These are phyloP conservation scores for Holacanthella duospinosa DNA, from an alignment of 2,888 invertebrate genomes.

Conservation along the genomic window DNA sequence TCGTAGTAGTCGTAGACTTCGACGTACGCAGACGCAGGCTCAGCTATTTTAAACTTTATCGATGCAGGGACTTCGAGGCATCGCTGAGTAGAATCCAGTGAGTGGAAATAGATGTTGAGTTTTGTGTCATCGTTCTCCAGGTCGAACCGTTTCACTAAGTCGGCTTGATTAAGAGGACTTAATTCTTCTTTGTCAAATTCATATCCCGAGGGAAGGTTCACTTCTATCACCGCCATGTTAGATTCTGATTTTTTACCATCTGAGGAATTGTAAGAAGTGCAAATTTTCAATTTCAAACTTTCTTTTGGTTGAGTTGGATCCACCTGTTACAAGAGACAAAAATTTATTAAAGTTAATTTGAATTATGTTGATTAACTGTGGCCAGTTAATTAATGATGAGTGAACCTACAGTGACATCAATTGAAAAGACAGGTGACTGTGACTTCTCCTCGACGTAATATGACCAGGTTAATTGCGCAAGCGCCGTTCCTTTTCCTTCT, in stretches of 20 bases:
- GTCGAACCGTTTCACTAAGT: conserved; percentile 53
- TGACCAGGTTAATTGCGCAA: conserved; percentile 25
- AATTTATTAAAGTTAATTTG: not conserved
- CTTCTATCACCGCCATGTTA: conserved; percentile 82
- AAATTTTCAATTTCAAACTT: not conserved
- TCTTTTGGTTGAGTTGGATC: not conserved
- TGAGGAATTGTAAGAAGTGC: conserved; percentile 6
- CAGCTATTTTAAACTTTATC: conserved; percentile 68
- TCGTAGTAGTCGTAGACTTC: conserved; percentile 84
- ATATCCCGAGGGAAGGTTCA: conserved; percentile 81
- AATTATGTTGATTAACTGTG: not conserved
- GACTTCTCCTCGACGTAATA: conserved; percentile 20
- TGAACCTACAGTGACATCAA: conserved; percentile 17
- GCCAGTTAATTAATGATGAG: not conserved
- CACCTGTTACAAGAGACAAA: not conserved
- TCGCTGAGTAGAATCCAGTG: conserved; percentile 49
- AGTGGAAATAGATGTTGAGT: conserved; percentile 60
- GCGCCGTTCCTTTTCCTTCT: conserved; percentile 16
- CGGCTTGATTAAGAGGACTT: conserved; percentile 37
- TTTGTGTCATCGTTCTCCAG: conserved; percentile 55
- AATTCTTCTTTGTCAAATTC: conserved; percentile 55
- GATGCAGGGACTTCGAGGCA: conserved; percentile 75
- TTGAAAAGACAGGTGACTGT: conserved; percentile 13
- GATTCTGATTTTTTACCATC: conserved; percentile 42
- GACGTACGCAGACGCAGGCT: conserved; percentile 74